These are phyloP conservation scores for Xenopus tropicalis DNA, from an alignment of 2,113 vertebrate genomes.

Conservation along the genomic window UCB_Xtro_10.0 CM004450.2:49362001-49362500, in stretches of 20 bases:
- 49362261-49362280: conserved; percentile 9
- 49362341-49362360: too few relatives aligned
- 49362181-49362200: conserved; percentile 37
- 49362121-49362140: conserved; percentile 24
- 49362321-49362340: too few relatives aligned
- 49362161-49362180: conserved; percentile 35
- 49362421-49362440: too few relatives aligned
- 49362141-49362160: conserved; percentile 34
- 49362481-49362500: too few relatives aligned
- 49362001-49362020: conserved; percentile 10
- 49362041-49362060: conserved; percentile 42
- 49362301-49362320: neutral
- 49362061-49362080: conserved; percentile 47
- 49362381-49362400: too few relatives aligned
- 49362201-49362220: conserved; percentile 45
- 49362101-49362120: conserved; percentile 23
- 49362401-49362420: too few relatives aligned
- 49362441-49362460: too few relatives aligned
- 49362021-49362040: conserved; percentile 49
- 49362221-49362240: conserved; percentile 44
- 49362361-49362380: too few relatives aligned
- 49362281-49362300: conserved; percentile 10
- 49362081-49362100: conserved; percentile 13
- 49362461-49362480: too few relatives aligned
- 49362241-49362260: conserved; percentile 43